Base-by-base conservation (phyloP, 2,113 vertebrate species). In the Polypterus bichir region DNA sequence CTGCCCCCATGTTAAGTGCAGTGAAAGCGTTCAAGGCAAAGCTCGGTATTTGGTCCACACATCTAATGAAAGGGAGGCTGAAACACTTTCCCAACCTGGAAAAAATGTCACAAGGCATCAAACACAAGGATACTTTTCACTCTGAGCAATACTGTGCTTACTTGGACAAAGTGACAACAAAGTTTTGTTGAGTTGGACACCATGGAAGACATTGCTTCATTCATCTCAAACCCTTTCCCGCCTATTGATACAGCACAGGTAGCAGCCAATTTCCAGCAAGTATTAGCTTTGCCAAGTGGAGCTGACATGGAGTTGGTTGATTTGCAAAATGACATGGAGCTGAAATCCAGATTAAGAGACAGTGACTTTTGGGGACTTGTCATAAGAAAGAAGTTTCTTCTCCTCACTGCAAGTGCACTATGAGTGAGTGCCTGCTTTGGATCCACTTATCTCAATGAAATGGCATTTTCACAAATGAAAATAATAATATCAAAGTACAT, bases 221-320 rank as follows among this genome's bases (percentile, higher is more conserved):
- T 60, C 9, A 46, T 62, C 57, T 66, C 65, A 67, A 63, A 55
- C 47, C 57, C 49, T 9, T 67, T 63, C 62, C 48, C 63, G 49
- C 61, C n/a, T 10, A 58, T 46, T 46, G 65, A 60, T 44, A 63
- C 46, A 63, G 65, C 62, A 47, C 49, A 55, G 58, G 59, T 65
- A 46, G 59, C 66, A 65, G 62, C 59, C 59, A 68, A 64, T 61
- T 59, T 70, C 54, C 63, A 69, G 52, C 54, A 64, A 57, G 68
- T 66, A 64, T 66, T 64, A 66, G 46, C 59, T 61, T 64, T 64
- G 59, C 49, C 66, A 67, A 64, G 49, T 64, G 55, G 59, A 66
- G 59, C 46, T 66, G 62, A 67, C 62, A 65, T 67, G 60, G 53
- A 63, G 57, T 59, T 70, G 45, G 27, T 51, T 59, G 45, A 70